phyloP scores from a whole-genome alignment of 2,888 invertebrate genomes.

The Candidula unifasciata region DNA sequence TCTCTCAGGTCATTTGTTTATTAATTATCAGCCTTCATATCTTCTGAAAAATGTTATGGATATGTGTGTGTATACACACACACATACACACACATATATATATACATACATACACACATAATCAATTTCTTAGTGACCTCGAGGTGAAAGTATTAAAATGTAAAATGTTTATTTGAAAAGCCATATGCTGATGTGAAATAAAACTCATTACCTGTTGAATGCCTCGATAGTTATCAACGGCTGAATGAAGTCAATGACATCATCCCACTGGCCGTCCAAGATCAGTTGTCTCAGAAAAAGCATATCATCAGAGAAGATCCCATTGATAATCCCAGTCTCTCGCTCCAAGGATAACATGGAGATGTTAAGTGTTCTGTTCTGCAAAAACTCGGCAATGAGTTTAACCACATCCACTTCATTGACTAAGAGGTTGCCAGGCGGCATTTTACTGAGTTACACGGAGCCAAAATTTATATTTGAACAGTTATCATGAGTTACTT shows the following conservation, averaged over 20 bases:
- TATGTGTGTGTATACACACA: too few relatives aligned
- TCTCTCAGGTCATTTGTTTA: too few relatives aligned
- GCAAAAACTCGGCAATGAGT: conserved; percentile 79
- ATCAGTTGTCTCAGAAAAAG: conserved; percentile 95
- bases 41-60: too few relatives aligned
- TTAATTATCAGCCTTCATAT: too few relatives aligned
- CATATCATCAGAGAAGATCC: conserved; percentile 92
- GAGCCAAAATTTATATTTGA: too few relatives aligned
- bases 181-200: too few relatives aligned
- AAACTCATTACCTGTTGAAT: conserved; percentile 83
- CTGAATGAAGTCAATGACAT: conserved; percentile 95
- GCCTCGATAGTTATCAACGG: conserved; percentile 86
- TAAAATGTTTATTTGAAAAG: too few relatives aligned
- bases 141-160: too few relatives aligned
- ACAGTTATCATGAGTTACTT: background rate
- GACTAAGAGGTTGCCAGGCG: conserved; percentile 70
- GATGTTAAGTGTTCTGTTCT: conserved; percentile 92
- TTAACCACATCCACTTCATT: conserved; percentile 81
- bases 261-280: conserved; percentile 98
- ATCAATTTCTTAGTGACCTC: too few relatives aligned
- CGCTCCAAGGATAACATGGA: conserved; percentile 91
- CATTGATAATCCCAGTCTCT: conserved; percentile 87
- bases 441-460: conserved; percentile 65
- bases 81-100: too few relatives aligned
- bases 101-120: too few relatives aligned